Evolutionary conservation across 2,888 invertebrate genomes (phyloP).

Genomic region (Reticulitermes lucifugus): DNA sequence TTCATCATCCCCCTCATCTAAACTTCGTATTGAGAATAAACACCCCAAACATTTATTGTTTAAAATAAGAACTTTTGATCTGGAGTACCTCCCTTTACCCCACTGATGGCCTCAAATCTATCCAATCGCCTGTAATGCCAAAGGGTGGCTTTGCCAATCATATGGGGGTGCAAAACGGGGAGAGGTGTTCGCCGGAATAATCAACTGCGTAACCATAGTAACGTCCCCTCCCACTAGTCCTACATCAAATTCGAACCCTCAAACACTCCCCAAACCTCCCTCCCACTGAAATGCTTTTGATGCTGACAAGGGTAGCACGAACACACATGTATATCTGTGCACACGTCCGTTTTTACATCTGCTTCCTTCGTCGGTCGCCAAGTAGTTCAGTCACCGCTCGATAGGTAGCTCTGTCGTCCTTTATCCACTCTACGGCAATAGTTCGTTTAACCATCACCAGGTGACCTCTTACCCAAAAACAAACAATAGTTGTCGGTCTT

Average conservation of each 20-base stretch:
- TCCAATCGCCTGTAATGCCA: slow-evolving; percentile 46
- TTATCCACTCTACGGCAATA: not conserved
- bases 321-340: not conserved
- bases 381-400: not conserved
- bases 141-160: slow-evolving; percentile 49
- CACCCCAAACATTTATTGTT: not conserved
- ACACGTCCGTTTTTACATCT: not conserved
- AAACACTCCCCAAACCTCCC: slow-evolving; percentile 15
- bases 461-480: not conserved
- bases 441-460: slow-evolving; percentile 13
- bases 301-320: slow-evolving; percentile 23
- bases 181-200: slow-evolving; percentile 42
- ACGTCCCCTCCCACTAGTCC: slow-evolving; percentile 36
- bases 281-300: slow-evolving; percentile 23
- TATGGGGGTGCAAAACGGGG: slow-evolving; percentile 29
- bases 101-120: slow-evolving; percentile 41
- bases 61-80: slow-evolving; percentile 25
- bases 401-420: slow-evolving; percentile 13
- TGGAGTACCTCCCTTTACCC: slow-evolving; percentile 29
- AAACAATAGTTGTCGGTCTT: not conserved
- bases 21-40: not conserved
- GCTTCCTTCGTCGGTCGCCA: not conserved
- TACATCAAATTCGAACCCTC: slow-evolving; percentile 16
- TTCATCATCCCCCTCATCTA: not conserved
- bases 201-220: slow-evolving; percentile 48